Evolutionary conservation across 2,797 vertebrate species (phyloP), one percentile per base, ranked within the genome.

Genomic region (Scomberomorus guttatus): DNA sequence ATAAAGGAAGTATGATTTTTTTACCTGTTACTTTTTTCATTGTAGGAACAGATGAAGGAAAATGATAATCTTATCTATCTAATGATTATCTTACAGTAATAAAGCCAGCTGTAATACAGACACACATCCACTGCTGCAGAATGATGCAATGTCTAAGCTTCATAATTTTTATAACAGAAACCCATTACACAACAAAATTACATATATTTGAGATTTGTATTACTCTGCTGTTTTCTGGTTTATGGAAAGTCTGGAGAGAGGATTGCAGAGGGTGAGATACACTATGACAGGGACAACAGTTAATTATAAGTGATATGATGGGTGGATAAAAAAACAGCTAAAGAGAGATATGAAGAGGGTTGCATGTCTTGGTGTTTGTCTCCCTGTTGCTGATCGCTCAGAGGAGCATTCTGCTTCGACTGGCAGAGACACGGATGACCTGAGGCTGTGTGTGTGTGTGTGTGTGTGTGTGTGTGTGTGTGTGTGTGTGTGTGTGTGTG

Each of bases 371-470:
- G 12, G n/a, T 59, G 51, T 69, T 42, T 56, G 72, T 64, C 32
- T 63, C 39, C 50, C 62, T 62, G 60, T 51, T 52, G 51, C 48
- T 68, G 42, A 76, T 75, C 12, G 20, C 81, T 82, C 13, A 39
- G 25, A 85, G 71, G 72, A 80, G 77, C 61, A 61, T 90, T 86
- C 82, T 80, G 76, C 84, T 84, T 85, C 57, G 70, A 46, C 80
- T 85, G 73, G 60, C 81, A 82, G 3, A 69, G 74, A 64, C 80
- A 62, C 67, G 68, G 68, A 77, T 81, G 75, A 73, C 83, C 84
- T 48, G 34, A 79, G 89, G 84, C 68, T 58, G 6, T 70, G 22
- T 59, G 54, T 58, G 65, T 22, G 22, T 2, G 24, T 42, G 50
- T 42, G 48, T 61, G 29, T 57, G 51, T 39, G 25, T 44, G 54